Evolutionary conservation across 1,140 invertebrate genomes (phyloP), one percentile per base, ranked within the genome.

Genomic region (Orius laevigatus): DNA sequence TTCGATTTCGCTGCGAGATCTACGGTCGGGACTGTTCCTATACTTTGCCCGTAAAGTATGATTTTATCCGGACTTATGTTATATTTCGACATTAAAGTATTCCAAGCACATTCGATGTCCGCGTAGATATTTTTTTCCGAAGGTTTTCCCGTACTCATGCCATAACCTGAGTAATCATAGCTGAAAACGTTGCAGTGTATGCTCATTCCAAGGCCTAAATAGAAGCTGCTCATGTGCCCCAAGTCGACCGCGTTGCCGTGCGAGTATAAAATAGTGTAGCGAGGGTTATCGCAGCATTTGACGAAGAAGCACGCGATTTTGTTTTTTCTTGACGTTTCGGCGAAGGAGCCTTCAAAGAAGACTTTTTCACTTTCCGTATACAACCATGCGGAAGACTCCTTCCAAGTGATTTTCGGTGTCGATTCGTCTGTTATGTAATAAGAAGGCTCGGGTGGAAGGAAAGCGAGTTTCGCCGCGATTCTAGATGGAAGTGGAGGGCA

Each of bases 71-170:
- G 70, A 45, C 66, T 70, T 35, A 81, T 70, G 11, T 74, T 72
- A 60, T 76, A 81, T 49, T 70, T 62, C 25, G 64, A 67, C 44
- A 73, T 61, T 16, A 84, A 60, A 18, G 67, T 63, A 53, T 76
- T 67, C 12, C 20, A 81, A n/a, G 77, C 78, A 2, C 78, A 75
- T 59, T 79, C 73, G 56, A 84, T 78, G 59, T 84, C 80, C 18
- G 78, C 70, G 62, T 84, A 85, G 4, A 84, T 60, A 64, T 84
- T 83, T 59, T 79, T 79, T 63, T 84, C 81, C 2, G 74, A 76
- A 2, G 81, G 74, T 56, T 73, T 75, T n/a, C 81, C 81, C 9
- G 62, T 64, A 50, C 69, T 71, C 16, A 63, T 60, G 4, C 70
- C 72, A 62, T 73, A 74, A 48, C 81, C 79, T 49, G 75, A 79